Percentiles rank a stretch among this genome's conserved stretches.
Evolutionary conservation across 2,113 vertebrate genomes (phyloP).

Genomic region (Mugil cephalus): DNA sequence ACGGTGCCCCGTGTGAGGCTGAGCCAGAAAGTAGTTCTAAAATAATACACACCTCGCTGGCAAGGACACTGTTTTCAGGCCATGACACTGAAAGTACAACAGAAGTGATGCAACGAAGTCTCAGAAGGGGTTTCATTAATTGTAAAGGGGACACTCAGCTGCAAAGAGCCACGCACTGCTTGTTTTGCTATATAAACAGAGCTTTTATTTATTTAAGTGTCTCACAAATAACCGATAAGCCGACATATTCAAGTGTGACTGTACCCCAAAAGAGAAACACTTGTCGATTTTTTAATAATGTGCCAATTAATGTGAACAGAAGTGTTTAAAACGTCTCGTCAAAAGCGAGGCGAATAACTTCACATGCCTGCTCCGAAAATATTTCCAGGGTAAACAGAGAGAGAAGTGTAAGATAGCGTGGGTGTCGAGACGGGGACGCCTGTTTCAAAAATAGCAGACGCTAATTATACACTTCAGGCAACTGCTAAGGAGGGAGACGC

Average conservation of each 20-base stretch:
- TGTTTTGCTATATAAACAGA: conserved; percentile 22
- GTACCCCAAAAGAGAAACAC: neutral
- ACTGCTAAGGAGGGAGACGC: conserved; percentile 71
- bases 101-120: conserved; percentile 48
- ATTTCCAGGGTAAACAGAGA: conserved; percentile 70
- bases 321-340: conserved; percentile 17
- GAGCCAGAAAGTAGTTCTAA: conserved; percentile 33
- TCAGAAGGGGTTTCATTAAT: conserved; percentile 40
- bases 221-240: neutral
- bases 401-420: conserved; percentile 67
- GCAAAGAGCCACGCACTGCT: conserved; percentile 23
- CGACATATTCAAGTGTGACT: neutral
- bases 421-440: conserved; percentile 72
- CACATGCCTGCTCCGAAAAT: conserved; percentile 52
- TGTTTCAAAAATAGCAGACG: conserved; percentile 78
- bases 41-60: conserved; percentile 38
- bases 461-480: conserved; percentile 81
- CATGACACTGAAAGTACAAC: conserved; percentile 55
- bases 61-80: conserved; percentile 62
- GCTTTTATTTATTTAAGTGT: neutral
- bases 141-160: conserved; percentile 42
- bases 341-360: conserved; percentile 40
- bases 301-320: conserved; percentile 2
- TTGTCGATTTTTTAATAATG: neutral
- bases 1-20: neutral